Percentiles rank a stretch among this genome's conserved stretches.
These are phyloP conservation scores for Anoplopoma fimbria DNA, from an alignment of 2,113 vertebrate species.

Conservation along the genomic window DNA sequence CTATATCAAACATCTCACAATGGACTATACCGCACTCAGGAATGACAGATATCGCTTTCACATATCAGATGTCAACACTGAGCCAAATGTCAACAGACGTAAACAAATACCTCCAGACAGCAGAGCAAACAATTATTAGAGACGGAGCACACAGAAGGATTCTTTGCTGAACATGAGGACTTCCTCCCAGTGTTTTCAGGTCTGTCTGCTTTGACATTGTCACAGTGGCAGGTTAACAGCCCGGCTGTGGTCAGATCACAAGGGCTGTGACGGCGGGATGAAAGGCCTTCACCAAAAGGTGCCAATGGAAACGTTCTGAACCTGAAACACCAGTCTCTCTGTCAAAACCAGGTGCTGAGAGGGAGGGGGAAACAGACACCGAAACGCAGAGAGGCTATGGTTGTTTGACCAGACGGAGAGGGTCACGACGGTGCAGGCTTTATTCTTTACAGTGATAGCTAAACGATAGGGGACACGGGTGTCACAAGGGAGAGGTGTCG, in stretches of 20 bases:
- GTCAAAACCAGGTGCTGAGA: slow-evolving; percentile 40
- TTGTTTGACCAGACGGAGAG: slow-evolving; percentile 56
- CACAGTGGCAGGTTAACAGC: slow-evolving; percentile 50
- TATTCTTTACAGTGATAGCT: slow-evolving; percentile 24
- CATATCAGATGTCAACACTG: slow-evolving; percentile 37
- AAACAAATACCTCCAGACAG: slow-evolving; percentile 61
- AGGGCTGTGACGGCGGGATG: slow-evolving; percentile 48
- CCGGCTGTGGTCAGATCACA: slow-evolving; percentile 42
- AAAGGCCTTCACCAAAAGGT: slow-evolving; percentile 72
- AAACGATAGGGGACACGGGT: slow-evolving; percentile 41
- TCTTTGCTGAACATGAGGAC: slow-evolving; percentile 43
- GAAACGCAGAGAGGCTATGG: background rate
- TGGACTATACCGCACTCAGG: slow-evolving; percentile 5
- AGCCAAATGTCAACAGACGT: slow-evolving; percentile 55
- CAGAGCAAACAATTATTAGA: slow-evolving; percentile 59
- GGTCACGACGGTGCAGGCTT: slow-evolving; percentile 40
- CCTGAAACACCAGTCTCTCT: slow-evolving; percentile 44
- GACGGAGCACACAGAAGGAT: slow-evolving; percentile 16
- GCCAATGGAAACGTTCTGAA: slow-evolving; percentile 69
- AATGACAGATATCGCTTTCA: slow-evolving; percentile 16
- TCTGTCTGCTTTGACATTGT: slow-evolving; percentile 37
- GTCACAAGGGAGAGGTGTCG: slow-evolving; percentile 33
- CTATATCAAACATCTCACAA: slow-evolving; percentile 12
- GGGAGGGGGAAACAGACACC: slow-evolving; percentile 2
- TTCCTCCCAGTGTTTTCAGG: slow-evolving; percentile 33